These are phyloP conservation scores for Halcyon malimbica DNA, from an alignment of 2,113 vertebrate species.

Conservation along the genomic window DNA sequence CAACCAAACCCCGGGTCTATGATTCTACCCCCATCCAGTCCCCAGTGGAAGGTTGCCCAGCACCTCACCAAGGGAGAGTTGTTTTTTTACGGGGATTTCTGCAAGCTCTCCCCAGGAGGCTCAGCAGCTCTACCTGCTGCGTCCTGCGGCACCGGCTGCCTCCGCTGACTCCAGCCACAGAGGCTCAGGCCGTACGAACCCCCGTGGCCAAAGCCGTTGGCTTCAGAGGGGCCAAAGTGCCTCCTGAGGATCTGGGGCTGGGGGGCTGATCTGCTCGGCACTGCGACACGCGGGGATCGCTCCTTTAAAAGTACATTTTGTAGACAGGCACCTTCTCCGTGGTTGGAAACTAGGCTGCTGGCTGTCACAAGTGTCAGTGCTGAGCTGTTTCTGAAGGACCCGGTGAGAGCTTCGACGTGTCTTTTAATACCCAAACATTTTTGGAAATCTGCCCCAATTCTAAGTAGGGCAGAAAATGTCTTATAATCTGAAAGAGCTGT, in stretches of 20 bases:
- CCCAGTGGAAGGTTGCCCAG: neutral
- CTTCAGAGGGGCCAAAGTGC: neutral
- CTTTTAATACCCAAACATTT: neutral
- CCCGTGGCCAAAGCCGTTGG: fast-evolving
- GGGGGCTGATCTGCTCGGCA: neutral
- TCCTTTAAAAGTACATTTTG: neutral
- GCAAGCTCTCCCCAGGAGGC: neutral
- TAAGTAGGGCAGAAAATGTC: slow-evolving; percentile 29
- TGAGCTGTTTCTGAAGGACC: neutral
- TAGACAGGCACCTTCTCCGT: neutral
- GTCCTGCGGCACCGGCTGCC: neutral
- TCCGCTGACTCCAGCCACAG: neutral
- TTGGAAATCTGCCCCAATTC: slow-evolving; percentile 29
- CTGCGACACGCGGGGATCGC: fast-evolving
- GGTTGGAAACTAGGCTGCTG: neutral
- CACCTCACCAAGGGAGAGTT: neutral
- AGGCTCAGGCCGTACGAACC: fast-evolving
- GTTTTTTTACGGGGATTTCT: neutral
- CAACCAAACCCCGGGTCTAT: neutral
- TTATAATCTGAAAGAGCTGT: neutral
- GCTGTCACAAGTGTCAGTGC: neutral
- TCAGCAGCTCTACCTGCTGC: neutral
- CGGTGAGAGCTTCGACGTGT: neutral
- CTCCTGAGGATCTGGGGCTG: fast-evolving
- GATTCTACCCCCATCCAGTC: neutral